Evolutionary conservation across 2,888 invertebrate genomes (phyloP), one percentile per base, ranked within the genome.

Genomic region (Heliconius sara): DNA sequence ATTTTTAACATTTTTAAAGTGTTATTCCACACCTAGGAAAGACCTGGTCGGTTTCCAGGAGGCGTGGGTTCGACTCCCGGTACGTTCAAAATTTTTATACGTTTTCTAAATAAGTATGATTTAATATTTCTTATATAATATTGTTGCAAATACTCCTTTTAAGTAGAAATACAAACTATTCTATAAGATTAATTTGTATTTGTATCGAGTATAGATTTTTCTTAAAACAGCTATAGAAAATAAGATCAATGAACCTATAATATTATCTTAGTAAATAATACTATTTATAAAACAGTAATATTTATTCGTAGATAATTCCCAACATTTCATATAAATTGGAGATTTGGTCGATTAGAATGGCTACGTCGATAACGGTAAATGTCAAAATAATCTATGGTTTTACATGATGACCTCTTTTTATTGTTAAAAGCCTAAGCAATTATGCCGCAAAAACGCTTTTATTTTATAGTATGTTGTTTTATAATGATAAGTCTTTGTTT

Each of bases 361-460:
- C 63, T 77, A 39, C 71, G 60, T 78, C 39, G 79, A 76, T 76
- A 80, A 74, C 60, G 60, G 71, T 79, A 47, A 67, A 34, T 66
- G 72, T 67, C 75, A 77, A 78, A 74, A 60, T 63, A 67, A 68
- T 60, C 25, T 68, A 4, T 71, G 25, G 39, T 72, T 71, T 67
- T 67, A 19, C 34, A 25, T 22, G 68, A n/a, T 76, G 78, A 73
- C 68, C 76, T 65, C 68, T 39, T 68, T 76, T 39, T 43, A 27
- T n/a, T 39, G 9, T 43, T 25, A 30, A 25, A 25, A 34, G 0
- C 12, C 34, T 52, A 52, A 78, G 47, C 68, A 68, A 52, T 25
- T 16, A 65, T 43, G 25, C 66, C 27, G 63, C 67, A 74, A 30
- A 39, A 27, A 57, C 2, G 57, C 22, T 57, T 57, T 57, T 57